These are phyloP conservation scores for Gymnorhina tibicen DNA, from an alignment of 2,113 vertebrate species.

Conservation along the genomic window DNA sequence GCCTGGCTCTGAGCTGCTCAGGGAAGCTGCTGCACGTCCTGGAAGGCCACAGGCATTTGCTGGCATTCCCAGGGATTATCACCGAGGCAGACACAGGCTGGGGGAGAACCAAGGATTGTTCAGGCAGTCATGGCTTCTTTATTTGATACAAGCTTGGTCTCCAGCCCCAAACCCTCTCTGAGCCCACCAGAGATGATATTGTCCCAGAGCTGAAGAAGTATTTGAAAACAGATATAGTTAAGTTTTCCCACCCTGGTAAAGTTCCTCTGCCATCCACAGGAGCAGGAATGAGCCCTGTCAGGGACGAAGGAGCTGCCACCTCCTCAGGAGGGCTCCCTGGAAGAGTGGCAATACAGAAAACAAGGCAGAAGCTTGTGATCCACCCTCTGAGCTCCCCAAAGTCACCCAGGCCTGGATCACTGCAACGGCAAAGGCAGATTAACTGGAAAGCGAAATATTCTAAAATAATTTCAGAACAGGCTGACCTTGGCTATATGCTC, in stretches of 20 bases:
- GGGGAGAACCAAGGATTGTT: background rate
- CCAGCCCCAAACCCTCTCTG: background rate
- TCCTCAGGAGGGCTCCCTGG: background rate
- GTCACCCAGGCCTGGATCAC: background rate
- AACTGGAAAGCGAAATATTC: fast-evolving
- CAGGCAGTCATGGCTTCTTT: background rate
- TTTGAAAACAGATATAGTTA: background rate
- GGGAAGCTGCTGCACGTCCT: background rate
- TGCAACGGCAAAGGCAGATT: background rate
- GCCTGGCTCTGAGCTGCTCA: background rate
- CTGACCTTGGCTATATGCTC: background rate
- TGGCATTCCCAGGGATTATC: background rate
- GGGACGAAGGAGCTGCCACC: background rate
- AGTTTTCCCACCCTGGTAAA: background rate
- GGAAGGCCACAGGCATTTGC: background rate
- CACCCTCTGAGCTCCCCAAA: background rate
- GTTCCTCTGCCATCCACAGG: background rate
- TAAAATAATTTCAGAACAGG: background rate
- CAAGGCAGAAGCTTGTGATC: background rate
- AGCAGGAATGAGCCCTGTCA: background rate
- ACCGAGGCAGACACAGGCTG: background rate
- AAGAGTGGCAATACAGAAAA: background rate
- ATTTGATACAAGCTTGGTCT: background rate
- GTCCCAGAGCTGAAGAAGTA: background rate
- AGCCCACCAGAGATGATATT: background rate